These are phyloP conservation scores for Jacana jacana DNA, from an alignment of 2,113 vertebrate genomes.

Conservation along the genomic window DNA sequence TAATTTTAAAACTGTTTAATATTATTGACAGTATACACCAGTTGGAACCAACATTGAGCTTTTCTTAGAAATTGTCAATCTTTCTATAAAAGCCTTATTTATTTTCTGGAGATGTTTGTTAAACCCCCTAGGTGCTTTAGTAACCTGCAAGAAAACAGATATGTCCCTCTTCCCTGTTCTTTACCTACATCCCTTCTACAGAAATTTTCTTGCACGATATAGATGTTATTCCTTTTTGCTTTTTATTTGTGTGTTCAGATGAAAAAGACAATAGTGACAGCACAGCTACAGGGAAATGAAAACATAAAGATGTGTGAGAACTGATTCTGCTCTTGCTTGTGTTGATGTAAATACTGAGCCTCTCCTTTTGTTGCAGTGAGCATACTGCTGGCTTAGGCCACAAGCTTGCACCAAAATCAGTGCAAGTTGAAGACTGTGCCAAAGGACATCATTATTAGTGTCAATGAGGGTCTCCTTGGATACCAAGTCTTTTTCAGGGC, in stretches of 20 bases:
- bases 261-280: not conserved
- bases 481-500: not conserved
- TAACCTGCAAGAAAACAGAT: not conserved
- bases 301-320: not conserved
- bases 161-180: not conserved
- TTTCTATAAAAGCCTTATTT: constrained; percentile 5
- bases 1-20: not conserved
- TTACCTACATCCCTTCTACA: not conserved
- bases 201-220: not conserved
- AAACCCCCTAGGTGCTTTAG: not conserved
- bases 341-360: not conserved
- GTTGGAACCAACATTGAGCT: not conserved
- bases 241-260: not conserved
- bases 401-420: not conserved
- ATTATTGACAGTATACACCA: not conserved
- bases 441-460: not conserved
- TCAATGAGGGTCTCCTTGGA: not conserved
- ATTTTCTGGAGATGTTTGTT: not conserved
- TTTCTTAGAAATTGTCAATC: not conserved
- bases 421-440: not conserved
- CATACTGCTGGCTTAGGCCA: not conserved
- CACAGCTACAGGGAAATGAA: not conserved
- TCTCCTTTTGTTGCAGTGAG: not conserved
- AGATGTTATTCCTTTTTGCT: not conserved
- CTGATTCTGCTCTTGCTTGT: not conserved